A percentile compares a stretch with the other conserved stretches of the same genome.
These are phyloP conservation scores for Uloborus plumipes DNA, from an alignment of 2,888 invertebrate genomes.

Conservation along the genomic window DNA sequence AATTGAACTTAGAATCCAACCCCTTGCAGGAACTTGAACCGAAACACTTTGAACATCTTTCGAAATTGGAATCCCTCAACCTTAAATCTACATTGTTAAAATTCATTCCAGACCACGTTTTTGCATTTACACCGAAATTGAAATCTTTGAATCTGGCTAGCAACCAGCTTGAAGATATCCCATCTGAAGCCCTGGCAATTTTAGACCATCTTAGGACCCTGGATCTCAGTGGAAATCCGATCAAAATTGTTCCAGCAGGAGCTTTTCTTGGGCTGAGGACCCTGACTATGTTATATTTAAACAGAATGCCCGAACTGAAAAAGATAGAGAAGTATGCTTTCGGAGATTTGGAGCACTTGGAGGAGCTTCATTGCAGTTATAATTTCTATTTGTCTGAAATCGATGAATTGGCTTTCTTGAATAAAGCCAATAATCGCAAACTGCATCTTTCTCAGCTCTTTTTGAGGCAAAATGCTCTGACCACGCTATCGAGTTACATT, in stretches of 20 bases:
- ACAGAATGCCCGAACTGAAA: constrained; percentile 43
- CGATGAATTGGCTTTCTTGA: constrained; percentile 36
- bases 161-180: constrained; percentile 27
- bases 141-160: constrained; percentile 26
- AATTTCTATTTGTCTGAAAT: constrained; percentile 40
- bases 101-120: constrained; percentile 40
- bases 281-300: constrained; percentile 26
- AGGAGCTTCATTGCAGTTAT: constrained; percentile 54
- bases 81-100: constrained; percentile 34
- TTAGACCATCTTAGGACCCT: constrained; percentile 25
- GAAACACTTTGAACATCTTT: constrained; percentile 33
- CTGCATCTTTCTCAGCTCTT: constrained; percentile 27
- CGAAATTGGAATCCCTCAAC: constrained; percentile 37
- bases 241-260: constrained; percentile 23
- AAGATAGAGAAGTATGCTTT: constrained; percentile 55
- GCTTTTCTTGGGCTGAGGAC: constrained; percentile 35
- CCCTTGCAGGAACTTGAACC: constrained; percentile 48
- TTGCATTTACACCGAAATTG: constrained; percentile 39
- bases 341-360: constrained; percentile 35
- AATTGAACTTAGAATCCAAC: constrained; percentile 36
- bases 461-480: constrained; percentile 37
- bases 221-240: constrained; percentile 51
- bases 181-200: constrained; percentile 38
- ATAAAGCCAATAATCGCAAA: constrained; percentile 21
- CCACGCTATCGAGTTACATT: constrained; percentile 11